Evolutionary conservation across 1,140 invertebrate species (phyloP), one percentile per base, ranked within the genome.

Genomic region (Drusus annulatus): DNA sequence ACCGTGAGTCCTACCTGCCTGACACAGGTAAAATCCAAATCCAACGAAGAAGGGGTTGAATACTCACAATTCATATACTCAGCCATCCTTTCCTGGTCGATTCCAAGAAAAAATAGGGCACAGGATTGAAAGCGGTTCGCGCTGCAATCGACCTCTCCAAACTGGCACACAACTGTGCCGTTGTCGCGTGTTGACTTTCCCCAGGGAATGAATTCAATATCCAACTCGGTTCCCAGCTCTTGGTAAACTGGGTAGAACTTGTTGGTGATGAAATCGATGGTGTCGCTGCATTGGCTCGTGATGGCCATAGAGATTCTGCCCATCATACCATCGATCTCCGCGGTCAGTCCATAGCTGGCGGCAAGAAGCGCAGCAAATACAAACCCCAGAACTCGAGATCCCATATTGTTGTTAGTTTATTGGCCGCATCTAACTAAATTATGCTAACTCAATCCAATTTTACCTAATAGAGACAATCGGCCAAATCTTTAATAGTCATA

Each of bases 131-230:
- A 80, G 6, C 86, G 84, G 71, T 89, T 89, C 1, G 86, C 87
- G 84, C 84, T 86, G 78, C 88, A 89, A 62, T 88, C 87, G 6
- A 69, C 81, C 0, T 25, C 28, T 15, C 84, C 83, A 63, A 86
- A 88, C 54, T 87, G 86, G 63, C 88, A 89, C 1, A 75, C 75
- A 1, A 86, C 69, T 7, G 19, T 77, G 15, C 84, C 85, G 21
- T 85, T 80, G 21, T 80, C 63, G 16, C 85, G 81, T 50, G 21
- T 71, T 0, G 87, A 85, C 51, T 86, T 85, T 6, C 87, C 88
- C 88, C 88, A 89, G 1, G 86, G 86, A 0, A 89, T 83, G 45
- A 88, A 88, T 76, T 88, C 85, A 1, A 89, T 62, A 6, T 88
- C 86, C 36, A 89, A 51, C 52, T 84, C 86, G 0, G 86, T 74